A percentile compares a stretch with the other conserved stretches of the same genome.
phyloP scores from a whole-genome alignment of 1,140 invertebrate genomes.

The Hyles vespertilio region DNA sequence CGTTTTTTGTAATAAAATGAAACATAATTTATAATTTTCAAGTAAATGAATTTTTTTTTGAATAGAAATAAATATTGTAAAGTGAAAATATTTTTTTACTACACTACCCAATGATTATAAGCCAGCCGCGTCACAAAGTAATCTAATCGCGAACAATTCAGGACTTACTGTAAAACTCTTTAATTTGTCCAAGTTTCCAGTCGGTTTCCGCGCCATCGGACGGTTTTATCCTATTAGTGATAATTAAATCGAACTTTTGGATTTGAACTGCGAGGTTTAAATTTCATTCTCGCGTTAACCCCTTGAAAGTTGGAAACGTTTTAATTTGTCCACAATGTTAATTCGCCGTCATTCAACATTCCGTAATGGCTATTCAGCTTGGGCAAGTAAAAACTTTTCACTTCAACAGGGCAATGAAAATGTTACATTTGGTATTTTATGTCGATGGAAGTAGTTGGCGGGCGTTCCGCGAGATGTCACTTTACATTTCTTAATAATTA shows the following conservation, averaged over 20 bases:
- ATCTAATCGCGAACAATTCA: constrained; percentile 12
- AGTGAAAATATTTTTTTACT: no score
- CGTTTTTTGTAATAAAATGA: no score
- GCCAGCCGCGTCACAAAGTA: constrained; percentile 10
- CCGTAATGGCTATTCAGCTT: background rate
- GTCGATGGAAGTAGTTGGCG: background rate
- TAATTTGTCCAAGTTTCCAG: constrained; percentile 30
- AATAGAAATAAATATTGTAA: no score
- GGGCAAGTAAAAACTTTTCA: background rate
- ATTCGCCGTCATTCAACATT: background rate
- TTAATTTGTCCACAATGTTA: constrained; percentile 1
- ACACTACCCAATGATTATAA: background rate
- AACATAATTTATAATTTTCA: no score
- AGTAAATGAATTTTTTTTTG: no score
- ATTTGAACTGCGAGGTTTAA: constrained; percentile 32
- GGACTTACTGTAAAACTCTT: constrained; percentile 16
- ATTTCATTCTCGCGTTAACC: constrained; percentile 56
- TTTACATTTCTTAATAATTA: background rate
- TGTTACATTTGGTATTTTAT: background rate
- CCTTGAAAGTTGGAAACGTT: constrained; percentile 35
- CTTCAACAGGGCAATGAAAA: no score
- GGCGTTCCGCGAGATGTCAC: background rate
- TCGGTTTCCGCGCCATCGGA: constrained; percentile 49
- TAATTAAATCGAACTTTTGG: constrained; percentile 54
- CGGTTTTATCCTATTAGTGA: constrained; percentile 55